phyloP scores from a whole-genome alignment of 2,113 vertebrate species.

The Pipa parva region DNA sequence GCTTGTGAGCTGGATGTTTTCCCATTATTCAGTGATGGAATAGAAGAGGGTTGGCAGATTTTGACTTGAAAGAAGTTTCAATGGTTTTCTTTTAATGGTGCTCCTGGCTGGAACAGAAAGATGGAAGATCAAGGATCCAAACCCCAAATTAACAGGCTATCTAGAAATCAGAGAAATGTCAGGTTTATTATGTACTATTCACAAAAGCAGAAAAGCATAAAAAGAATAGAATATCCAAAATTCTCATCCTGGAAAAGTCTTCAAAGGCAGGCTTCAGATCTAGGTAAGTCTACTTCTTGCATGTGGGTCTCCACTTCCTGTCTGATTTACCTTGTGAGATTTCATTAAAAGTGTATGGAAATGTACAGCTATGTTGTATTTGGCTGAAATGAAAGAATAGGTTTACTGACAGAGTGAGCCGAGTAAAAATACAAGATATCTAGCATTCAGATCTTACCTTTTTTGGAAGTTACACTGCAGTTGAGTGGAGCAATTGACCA shows the following conservation, averaged over 20 bases:
- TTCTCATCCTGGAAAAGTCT: slow-evolving; percentile 15
- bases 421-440: no score
- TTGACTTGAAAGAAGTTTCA: not conserved
- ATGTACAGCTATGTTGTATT: no score
- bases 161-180: not conserved
- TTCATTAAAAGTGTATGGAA: no score
- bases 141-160: not conserved
- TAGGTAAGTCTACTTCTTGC: slow-evolving; percentile 13
- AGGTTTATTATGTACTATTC: not conserved
- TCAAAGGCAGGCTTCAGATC: not conserved
- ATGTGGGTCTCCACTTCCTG: not conserved
- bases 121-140: slow-evolving; percentile 20
- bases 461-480: no score
- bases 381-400: no score
- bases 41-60: not conserved
- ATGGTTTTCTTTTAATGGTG: slow-evolving; percentile 9
- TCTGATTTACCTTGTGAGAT: no score
- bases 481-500: no score
- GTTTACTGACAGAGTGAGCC: no score
- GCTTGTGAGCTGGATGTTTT: slow-evolving; percentile 14
- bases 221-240: not conserved
- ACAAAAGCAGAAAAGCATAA: slow-evolving; percentile 1
- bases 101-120: not conserved
- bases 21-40: not conserved
- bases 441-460: no score